A percentile compares a stretch with the other conserved stretches of the same genome.
These are phyloP conservation scores for Xenentodon cancila DNA, from an alignment of 2,797 vertebrate species.

Conservation along the genomic window DNA sequence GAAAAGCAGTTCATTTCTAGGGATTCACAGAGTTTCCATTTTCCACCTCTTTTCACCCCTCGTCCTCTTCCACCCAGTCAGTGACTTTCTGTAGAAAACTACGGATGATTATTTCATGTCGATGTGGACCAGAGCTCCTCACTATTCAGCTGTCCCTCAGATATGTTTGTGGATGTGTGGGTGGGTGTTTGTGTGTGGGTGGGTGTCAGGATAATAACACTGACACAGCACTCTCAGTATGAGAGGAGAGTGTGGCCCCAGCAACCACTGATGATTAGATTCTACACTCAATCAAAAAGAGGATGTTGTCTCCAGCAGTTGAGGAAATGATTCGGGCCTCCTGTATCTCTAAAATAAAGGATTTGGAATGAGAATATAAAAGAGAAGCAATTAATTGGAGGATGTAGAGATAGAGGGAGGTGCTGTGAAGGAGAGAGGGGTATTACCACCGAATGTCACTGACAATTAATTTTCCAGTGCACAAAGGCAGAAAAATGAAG, in stretches of 20 bases:
- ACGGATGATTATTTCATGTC: conserved; percentile 54
- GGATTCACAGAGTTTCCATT: too few species aligned
- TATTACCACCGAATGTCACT: conserved; percentile 72
- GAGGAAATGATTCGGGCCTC: conserved; percentile 56
- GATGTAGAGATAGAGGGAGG: conserved; percentile 47
- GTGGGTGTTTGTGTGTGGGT: conserved; percentile 25
- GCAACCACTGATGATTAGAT: conserved; percentile 67
- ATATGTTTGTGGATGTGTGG: not conserved
- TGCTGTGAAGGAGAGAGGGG: conserved; percentile 19
- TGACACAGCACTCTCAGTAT: conserved; percentile 60
- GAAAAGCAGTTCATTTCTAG: too few species aligned
- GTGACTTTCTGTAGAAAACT: conserved; percentile 49
- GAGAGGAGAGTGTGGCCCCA: conserved; percentile 32
- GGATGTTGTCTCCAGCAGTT: conserved; percentile 57
- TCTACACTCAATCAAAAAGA: conserved; percentile 49
- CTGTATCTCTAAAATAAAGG: conserved; percentile 39
- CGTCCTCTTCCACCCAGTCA: not conserved
- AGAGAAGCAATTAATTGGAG: conserved; percentile 58
- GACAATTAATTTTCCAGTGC: conserved; percentile 72
- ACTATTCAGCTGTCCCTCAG: conserved; percentile 43
- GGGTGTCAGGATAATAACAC: conserved; percentile 37
- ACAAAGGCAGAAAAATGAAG: conserved; percentile 67
- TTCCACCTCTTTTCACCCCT: too few species aligned
- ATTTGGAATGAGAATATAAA: conserved; percentile 42
- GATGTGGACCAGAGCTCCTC: conserved; percentile 39